A percentile compares a stretch with the other conserved stretches of the same genome.
Conservation (phyloP, 2,113 vertebrate species). For the Pipra filicauda region DNA sequence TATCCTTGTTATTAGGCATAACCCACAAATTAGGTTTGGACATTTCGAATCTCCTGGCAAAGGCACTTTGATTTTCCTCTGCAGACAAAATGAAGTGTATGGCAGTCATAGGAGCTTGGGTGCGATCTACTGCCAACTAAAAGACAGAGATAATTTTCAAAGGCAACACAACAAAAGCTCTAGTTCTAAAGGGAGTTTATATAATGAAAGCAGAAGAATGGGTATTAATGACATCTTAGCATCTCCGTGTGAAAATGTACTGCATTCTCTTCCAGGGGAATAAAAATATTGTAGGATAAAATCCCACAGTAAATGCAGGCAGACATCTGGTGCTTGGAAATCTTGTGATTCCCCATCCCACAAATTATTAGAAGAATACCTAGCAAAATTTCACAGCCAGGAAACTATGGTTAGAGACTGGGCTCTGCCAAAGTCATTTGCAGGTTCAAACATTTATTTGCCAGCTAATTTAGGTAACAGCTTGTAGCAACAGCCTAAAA, state of each 20-base stretch:
- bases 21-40: not conserved
- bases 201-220: not conserved
- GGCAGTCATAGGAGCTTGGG: not conserved
- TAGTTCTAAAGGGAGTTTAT: not conserved
- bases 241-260: not conserved
- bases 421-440: not conserved
- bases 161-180: not conserved
- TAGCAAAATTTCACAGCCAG: not conserved
- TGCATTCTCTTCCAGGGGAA: not conserved
- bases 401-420: not conserved
- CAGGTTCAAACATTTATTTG: constrained; percentile 1
- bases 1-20: not conserved
- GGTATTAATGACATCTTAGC: not conserved
- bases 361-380: not conserved
- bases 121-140: not conserved
- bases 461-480: constrained; percentile 32
- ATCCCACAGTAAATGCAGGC: not conserved
- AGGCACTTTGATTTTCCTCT: not conserved
- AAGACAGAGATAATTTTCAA: not conserved
- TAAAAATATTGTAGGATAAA: not conserved
- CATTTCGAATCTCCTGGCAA: not conserved
- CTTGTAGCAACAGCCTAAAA: constrained; percentile 30
- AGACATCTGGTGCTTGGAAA: not conserved
- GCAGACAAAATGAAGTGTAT: not conserved
- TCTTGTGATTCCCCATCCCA: not conserved